These are phyloP conservation scores for Lates japonicus DNA, from an alignment of 2,797 vertebrate genomes.

Conservation along the genomic window DNA sequence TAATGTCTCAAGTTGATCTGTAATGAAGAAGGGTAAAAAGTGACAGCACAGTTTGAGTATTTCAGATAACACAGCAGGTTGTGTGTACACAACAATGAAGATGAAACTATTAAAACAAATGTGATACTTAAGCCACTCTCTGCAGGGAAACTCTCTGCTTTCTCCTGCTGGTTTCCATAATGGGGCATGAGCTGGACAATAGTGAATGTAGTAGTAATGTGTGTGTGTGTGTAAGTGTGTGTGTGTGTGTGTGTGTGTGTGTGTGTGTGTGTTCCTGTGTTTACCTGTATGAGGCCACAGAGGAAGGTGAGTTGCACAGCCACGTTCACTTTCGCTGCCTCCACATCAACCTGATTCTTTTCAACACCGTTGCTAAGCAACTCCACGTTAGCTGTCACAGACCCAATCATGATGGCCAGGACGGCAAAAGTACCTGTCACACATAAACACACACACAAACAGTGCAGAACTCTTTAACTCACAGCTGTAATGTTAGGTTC, in stretches of 20 bases:
- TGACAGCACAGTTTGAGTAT: not conserved
- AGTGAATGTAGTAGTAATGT: not conserved
- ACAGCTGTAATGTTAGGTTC: not conserved
- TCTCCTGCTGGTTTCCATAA: not conserved
- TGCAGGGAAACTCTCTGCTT: not conserved
- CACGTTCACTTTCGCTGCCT: constrained; percentile 86
- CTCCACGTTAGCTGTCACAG: constrained; percentile 85
- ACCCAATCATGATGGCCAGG: constrained; percentile 91
- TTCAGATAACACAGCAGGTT: not conserved
- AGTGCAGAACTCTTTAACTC: constrained; percentile 5
- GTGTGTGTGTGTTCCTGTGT: not conserved
- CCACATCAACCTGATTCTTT: constrained; percentile 56
- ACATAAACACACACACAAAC: constrained; percentile 21
- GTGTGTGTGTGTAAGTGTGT: not conserved
- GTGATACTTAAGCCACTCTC: not conserved
- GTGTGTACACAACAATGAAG: too few species aligned
- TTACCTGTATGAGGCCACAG: constrained; percentile 92
- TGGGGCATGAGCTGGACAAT: not conserved
- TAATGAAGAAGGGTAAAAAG: not conserved
- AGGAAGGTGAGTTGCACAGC: constrained; percentile 90
- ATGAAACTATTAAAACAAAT: not conserved
- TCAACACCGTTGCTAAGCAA: constrained; percentile 81
- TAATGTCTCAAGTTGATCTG: too few species aligned
- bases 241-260: not conserved
- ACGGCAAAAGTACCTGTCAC: constrained; percentile 89